These are phyloP conservation scores for Holothuria scabra DNA, from an alignment of 53 echinoderm and acorn worm genomes.

Conservation along the genomic window DNA sequence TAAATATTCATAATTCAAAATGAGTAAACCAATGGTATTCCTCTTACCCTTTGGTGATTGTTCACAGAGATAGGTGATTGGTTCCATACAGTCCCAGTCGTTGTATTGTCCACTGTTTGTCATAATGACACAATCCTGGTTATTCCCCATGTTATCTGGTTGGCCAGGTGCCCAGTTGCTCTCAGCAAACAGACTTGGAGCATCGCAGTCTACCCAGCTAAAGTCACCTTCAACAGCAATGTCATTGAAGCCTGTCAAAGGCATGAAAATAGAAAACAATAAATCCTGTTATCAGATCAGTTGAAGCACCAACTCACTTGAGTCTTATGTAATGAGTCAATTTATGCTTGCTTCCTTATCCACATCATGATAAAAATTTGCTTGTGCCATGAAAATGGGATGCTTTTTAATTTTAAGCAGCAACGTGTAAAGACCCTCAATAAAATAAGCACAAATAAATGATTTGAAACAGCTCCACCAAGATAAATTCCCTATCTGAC, in stretches of 20 bases:
- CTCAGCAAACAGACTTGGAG: constrained; percentile 54
- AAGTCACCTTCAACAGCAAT: constrained; percentile 74
- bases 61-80: constrained; percentile 84
- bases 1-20: too few species aligned
- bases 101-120: constrained; percentile 66
- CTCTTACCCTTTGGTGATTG: constrained; percentile 70
- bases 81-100: constrained; percentile 75
- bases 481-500: too few species aligned
- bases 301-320: too few species aligned
- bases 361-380: too few species aligned
- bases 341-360: too few species aligned
- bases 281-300: neutral
- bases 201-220: constrained; percentile 86
- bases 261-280: neutral
- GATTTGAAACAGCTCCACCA: too few species aligned
- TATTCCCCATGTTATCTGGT: constrained; percentile 70
- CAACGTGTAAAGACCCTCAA: too few species aligned
- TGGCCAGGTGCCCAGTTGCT: constrained; percentile 81
- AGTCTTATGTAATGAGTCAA: too few species aligned
- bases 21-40: too few species aligned
- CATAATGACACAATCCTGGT: constrained; percentile 76
- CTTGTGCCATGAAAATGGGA: too few species aligned
- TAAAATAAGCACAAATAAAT: too few species aligned
- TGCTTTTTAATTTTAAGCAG: too few species aligned
- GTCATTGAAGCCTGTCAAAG: constrained; percentile 71